Base-by-base conservation (phyloP, 2,888 invertebrate species). In the Agonopterix alstromeriana region DNA sequence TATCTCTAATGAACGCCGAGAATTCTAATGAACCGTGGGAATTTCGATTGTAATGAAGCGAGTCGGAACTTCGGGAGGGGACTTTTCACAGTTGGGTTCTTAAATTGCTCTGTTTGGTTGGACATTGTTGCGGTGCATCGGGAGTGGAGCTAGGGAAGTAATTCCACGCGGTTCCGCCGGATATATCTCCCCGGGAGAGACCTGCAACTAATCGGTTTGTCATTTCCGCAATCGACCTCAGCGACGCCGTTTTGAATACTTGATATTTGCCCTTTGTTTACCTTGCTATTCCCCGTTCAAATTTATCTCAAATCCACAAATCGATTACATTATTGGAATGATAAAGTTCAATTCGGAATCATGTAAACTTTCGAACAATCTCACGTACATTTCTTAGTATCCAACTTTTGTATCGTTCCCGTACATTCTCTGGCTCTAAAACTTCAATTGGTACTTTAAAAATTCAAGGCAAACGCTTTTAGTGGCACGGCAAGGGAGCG, bases 1-100 rank as follows among this genome's bases (percentile, higher is more conserved):
- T 79, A 84, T 78, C 83, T 82, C 77, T 84, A 86, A 87, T 83
- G 84, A 85, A 85, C 78, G 78, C 67, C 58, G 78, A 70, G 81
- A 80, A 85, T 84, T 75, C 79, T 83, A 85, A 86, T 85, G 84
- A 85, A 86, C 82, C 80, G 83, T 84, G 84, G 81, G 85, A 86
- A 85, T 86, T 84, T 79, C 62, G 74, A 79, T 82, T 81, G 72
- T 85, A 84, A 83, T 82, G 81, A 81, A 83, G 71, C 77, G 67
- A 67, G 65, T 63, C 66, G 69, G 63, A 57, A 69, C 67, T 63
- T 61, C 63, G 60, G 57, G 56, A 54, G 61, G 59, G 61, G 59
- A 70, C 67, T 72, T 73, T 73, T 67, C 64, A 56, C 61, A 56
- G 53, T 58, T 70, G 73, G 54, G 59, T 70, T 73, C 70, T 77